Percentiles rank a stretch among this genome's conserved stretches.
These are phyloP conservation scores for Acanthurus tractus DNA, from an alignment of 2,797 vertebrate genomes.

Conservation along the genomic window DNA sequence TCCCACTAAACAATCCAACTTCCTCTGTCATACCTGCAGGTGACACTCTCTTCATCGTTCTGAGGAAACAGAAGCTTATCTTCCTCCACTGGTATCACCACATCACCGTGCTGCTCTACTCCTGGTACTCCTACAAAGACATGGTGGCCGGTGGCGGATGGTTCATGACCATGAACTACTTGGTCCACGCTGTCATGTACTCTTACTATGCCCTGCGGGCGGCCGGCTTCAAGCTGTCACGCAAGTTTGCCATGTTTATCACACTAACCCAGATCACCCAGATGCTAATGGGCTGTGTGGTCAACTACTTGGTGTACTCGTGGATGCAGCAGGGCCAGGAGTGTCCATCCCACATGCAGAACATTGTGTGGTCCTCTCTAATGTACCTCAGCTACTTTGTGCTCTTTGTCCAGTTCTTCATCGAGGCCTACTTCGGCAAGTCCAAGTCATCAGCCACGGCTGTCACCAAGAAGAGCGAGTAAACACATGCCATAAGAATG, in stretches of 20 bases:
- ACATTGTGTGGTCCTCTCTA: constrained; percentile 98
- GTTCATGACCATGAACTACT: constrained; percentile 99
- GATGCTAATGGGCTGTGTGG: constrained; percentile 96
- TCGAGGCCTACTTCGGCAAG: constrained; percentile 95
- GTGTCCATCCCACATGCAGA: constrained; percentile 96
- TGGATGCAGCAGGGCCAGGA: constrained; percentile 98
- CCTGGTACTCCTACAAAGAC: constrained; percentile 99
- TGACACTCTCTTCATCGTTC: constrained; percentile 97
- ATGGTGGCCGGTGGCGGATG: constrained; percentile 98
- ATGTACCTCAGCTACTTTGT: constrained; percentile 99
- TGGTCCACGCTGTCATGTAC: constrained; percentile 99
- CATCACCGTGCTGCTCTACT: constrained; percentile 99
- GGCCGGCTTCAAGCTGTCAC: constrained; percentile 94
- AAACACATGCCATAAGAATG: constrained; percentile 75
- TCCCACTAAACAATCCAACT: not conserved
- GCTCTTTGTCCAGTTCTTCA: constrained; percentile 99
- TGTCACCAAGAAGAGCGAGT: constrained; percentile 84
- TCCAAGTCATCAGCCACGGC: constrained; percentile 74
- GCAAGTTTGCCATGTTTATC: constrained; percentile 99
- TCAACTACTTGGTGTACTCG: constrained; percentile 98
- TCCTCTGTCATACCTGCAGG: constrained; percentile 81
- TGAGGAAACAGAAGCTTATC: constrained; percentile 99
- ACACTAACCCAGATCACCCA: constrained; percentile 98
- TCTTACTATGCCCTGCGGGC: constrained; percentile 96
- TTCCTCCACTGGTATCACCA: constrained; percentile 99